These are phyloP conservation scores for Balaeniceps rex DNA, from an alignment of 2,113 vertebrate species.

Conservation along the genomic window DNA sequence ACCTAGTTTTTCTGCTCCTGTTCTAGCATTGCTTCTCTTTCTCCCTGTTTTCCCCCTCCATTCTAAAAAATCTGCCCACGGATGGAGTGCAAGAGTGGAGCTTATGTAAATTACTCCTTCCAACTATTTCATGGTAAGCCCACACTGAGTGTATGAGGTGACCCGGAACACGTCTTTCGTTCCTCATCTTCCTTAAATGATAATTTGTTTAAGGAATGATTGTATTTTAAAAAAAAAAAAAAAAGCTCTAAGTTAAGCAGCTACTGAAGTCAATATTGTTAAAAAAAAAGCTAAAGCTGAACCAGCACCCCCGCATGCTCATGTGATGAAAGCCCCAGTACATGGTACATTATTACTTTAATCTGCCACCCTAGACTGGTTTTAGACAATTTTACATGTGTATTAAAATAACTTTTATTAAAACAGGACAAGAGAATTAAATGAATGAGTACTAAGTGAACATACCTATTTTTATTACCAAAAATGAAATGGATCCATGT, in stretches of 20 bases:
- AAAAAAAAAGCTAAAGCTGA: rapidly evolving
- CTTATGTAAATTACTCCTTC: background rate
- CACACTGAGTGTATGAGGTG: background rate
- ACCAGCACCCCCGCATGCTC: rapidly evolving
- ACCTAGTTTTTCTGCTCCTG: background rate
- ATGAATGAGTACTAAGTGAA: background rate
- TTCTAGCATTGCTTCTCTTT: background rate
- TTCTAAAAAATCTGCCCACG: too few relatives aligned
- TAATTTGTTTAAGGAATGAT: background rate
- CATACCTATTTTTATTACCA: conserved; percentile 67
- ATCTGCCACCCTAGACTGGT: rapidly evolving
- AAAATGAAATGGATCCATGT: conserved; percentile 51
- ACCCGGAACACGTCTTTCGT: rapidly evolving
- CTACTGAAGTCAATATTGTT: rapidly evolving
- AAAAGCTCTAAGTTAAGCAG: background rate
- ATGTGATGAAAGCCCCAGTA: rapidly evolving
- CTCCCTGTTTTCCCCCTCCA: background rate
- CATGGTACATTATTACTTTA: rapidly evolving
- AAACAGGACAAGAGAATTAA: background rate
- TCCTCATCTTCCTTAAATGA: background rate
- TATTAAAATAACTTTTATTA: background rate
- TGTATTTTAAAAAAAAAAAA: background rate
- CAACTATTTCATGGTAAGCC: background rate
- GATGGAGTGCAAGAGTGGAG: too few relatives aligned
- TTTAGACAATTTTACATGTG: background rate